phyloP scores from a whole-genome alignment of 2,797 vertebrate species.

The Enoplosus armatus region DNA sequence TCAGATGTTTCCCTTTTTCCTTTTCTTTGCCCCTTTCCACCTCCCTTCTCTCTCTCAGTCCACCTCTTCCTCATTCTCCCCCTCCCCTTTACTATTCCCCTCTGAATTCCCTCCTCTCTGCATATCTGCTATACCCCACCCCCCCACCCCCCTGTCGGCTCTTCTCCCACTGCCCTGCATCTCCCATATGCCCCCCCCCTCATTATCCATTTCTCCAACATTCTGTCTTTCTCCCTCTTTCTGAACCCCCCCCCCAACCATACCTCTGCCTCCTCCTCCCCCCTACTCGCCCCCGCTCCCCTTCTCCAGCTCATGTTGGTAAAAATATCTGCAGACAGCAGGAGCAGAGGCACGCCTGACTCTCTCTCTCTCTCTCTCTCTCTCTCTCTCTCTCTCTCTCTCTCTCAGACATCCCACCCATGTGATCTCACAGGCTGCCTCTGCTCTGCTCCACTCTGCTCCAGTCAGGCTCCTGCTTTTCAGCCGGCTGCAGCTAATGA shows the following conservation, averaged over 20 bases:
- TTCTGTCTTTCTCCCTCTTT: slow-evolving; percentile 41
- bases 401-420: slow-evolving; percentile 92
- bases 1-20: slow-evolving; percentile 82
- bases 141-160: neutral
- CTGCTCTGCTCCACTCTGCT: slow-evolving; percentile 80
- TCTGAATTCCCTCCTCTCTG: slow-evolving; percentile 44
- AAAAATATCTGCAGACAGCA: slow-evolving; percentile 90
- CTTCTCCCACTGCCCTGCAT: slow-evolving; percentile 47
- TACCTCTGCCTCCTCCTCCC: slow-evolving; percentile 31
- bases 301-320: slow-evolving; percentile 81
- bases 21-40: slow-evolving; percentile 61
- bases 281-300: slow-evolving; percentile 46
- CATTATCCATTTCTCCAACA: slow-evolving; percentile 52
- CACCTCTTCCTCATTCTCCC: slow-evolving; percentile 67
- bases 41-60: slow-evolving; percentile 25
- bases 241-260: slow-evolving; percentile 11
- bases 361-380: slow-evolving; percentile 53
- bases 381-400: slow-evolving; percentile 43
- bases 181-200: slow-evolving; percentile 21
- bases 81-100: slow-evolving; percentile 60
- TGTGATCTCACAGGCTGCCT: slow-evolving; percentile 95
- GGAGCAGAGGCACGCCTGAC: slow-evolving; percentile 82
- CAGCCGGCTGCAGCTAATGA: slow-evolving; percentile 97
- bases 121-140: slow-evolving; percentile 39
- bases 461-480: slow-evolving; percentile 91